A percentile compares a stretch with the other conserved stretches of the same genome.
Conservation (phyloP, 1,140 invertebrate species). For the Bombyx mandarina region DNA sequence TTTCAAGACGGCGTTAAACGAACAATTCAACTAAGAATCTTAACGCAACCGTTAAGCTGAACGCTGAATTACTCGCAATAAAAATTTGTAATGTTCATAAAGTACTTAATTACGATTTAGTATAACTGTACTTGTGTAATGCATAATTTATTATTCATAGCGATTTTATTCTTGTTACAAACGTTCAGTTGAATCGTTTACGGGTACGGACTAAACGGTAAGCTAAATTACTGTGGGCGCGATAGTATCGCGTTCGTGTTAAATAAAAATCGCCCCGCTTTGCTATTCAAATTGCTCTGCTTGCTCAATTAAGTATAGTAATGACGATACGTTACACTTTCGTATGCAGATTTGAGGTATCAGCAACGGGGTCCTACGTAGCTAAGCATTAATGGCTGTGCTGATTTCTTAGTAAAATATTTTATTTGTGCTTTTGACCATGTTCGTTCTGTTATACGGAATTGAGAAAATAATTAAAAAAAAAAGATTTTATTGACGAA, state of each 20-base stretch:
- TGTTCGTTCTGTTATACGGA: no score
- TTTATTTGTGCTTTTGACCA: no score
- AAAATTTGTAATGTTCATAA: conserved; percentile 6
- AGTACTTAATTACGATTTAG: conserved; percentile 15
- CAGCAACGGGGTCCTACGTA: no score
- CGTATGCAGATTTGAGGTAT: no score
- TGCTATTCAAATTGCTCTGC: conserved; percentile 54
- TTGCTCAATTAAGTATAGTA: conserved; percentile 46
- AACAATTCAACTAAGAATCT: no score
- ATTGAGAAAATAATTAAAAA: no score
- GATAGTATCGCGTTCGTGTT: conserved; percentile 51
- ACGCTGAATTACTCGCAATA: neutral
- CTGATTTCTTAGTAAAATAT: no score
- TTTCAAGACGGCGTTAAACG: no score
- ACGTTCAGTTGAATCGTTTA: conserved; percentile 33
- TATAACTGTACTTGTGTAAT: conserved; percentile 13
- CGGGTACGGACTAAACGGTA: conserved; percentile 49
- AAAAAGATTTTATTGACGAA: no score
- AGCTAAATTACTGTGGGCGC: conserved; percentile 36
- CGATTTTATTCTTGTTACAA: conserved; percentile 23
- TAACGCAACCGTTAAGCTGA: conserved; percentile 7
- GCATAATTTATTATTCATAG: conserved; percentile 19
- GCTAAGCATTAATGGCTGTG: no score
- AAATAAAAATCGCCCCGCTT: conserved; percentile 60
- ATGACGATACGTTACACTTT: conserved; percentile 14